These are phyloP conservation scores for Andricus quercusramuli DNA, from an alignment of 2,888 invertebrate species.

Conservation along the genomic window DNA sequence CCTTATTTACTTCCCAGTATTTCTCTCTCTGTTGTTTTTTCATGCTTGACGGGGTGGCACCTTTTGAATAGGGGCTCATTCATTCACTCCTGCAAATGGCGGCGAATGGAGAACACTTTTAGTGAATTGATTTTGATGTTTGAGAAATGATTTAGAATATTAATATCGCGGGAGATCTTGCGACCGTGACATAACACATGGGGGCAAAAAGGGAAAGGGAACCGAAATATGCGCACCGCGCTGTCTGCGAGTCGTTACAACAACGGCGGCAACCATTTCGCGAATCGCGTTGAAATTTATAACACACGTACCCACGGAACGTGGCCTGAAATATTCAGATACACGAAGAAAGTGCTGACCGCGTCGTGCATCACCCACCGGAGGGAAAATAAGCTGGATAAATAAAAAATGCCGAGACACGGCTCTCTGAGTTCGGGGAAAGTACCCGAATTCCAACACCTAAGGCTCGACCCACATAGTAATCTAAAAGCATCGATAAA, in stretches of 20 bases:
- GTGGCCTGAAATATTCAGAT: conserved; percentile 60
- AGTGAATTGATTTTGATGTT: conserved; percentile 1
- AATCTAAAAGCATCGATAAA: neutral
- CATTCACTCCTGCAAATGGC: neutral
- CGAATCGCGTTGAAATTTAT: conserved; percentile 54
- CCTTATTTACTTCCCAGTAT: conserved; percentile 5
- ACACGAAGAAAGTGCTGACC: conserved; percentile 50
- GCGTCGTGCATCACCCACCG: conserved; percentile 46
- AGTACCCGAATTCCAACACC: conserved; percentile 6
- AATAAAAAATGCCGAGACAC: neutral
- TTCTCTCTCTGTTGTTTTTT: conserved; percentile 33
- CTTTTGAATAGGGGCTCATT: conserved; percentile 17
- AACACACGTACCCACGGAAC: conserved; percentile 54
- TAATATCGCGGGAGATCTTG: neutral
- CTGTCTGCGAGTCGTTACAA: conserved; percentile 19
- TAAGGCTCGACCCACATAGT: neutral
- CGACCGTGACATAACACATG: conserved; percentile 11
- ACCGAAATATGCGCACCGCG: conserved; percentile 38
- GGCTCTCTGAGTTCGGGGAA: neutral
- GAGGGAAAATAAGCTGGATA: conserved; percentile 4
- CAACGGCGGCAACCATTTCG: conserved; percentile 45
- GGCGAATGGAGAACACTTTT: neutral
- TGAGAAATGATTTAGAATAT: neutral
- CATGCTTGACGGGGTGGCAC: conserved; percentile 15
- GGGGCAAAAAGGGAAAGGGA: conserved; percentile 9